Conservation (phyloP, 1,140 invertebrate species). For the Drosophila baimaii region DNA sequence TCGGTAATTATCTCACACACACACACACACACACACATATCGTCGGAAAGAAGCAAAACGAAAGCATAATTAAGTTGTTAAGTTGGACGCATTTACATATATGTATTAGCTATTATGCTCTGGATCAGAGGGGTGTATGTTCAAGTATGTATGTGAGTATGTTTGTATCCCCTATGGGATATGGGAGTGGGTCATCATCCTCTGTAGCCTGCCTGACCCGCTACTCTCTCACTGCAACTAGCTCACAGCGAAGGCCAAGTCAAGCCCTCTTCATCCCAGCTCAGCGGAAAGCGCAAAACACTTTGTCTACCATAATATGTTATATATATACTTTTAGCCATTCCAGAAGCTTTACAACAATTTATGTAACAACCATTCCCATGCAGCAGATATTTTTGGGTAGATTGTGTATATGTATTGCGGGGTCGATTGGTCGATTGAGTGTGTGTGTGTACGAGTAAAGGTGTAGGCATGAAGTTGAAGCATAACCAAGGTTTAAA, state of each 20-base stretch:
- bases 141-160: no score
- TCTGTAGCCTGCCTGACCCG: slow-evolving; percentile 23
- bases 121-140: no score
- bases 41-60: slow-evolving; percentile 51
- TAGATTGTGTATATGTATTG: slow-evolving; percentile 17
- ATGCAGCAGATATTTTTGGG: slow-evolving; percentile 49
- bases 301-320: slow-evolving; percentile 27
- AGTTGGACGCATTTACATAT: slow-evolving; percentile 16
- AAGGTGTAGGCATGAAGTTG: not conserved
- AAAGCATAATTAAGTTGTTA: slow-evolving; percentile 58
- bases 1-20: slow-evolving; percentile 25
- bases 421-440: not conserved
- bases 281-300: slow-evolving; percentile 24
- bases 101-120: slow-evolving; percentile 1
- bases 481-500: slow-evolving; percentile 11
- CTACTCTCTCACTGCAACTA: slow-evolving; percentile 47
- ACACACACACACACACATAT: slow-evolving; percentile 26
- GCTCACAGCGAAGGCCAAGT: slow-evolving; percentile 9
- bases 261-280: slow-evolving; percentile 13
- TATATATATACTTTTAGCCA: slow-evolving; percentile 27
- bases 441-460: not conserved
- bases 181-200: no score
- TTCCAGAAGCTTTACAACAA: slow-evolving; percentile 68
- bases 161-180: no score
- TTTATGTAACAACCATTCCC: slow-evolving; percentile 62